These are phyloP conservation scores for Sylvietta virens DNA, from an alignment of 2,113 vertebrate species.

Conservation along the genomic window DNA sequence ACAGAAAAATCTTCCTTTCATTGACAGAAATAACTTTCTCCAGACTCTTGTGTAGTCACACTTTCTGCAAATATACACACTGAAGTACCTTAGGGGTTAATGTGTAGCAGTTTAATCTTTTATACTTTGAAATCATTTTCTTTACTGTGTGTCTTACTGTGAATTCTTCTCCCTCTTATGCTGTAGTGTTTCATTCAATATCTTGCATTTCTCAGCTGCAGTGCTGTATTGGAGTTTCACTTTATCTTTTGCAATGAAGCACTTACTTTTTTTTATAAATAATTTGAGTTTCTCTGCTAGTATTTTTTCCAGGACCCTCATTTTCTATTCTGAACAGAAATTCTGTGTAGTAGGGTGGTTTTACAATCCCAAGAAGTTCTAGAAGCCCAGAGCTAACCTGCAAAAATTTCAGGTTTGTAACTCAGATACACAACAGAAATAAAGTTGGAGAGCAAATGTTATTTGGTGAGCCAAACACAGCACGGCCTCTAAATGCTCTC, in stretches of 20 bases:
- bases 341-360: neutral
- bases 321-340: neutral
- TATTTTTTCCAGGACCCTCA: neutral
- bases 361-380: neutral
- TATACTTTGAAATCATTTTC: neutral
- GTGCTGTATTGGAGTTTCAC: neutral
- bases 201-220: neutral
- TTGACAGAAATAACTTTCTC: slow-evolving; percentile 1
- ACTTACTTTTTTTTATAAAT: neutral
- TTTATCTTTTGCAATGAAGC: neutral
- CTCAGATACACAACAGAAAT: neutral
- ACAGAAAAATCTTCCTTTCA: slow-evolving; percentile 43
- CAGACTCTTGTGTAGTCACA: neutral
- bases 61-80: neutral
- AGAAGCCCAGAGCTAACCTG: neutral
- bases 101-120: neutral
- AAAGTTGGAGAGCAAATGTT: neutral
- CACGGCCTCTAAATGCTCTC: neutral
- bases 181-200: neutral
- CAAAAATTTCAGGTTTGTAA: neutral
- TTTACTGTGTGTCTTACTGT: neutral
- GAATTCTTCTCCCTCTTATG: neutral
- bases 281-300: neutral
- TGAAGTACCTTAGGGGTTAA: neutral
- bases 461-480: neutral